Conservation (phyloP, 2,888 invertebrate species). For the Aspidiotus rigidus region DNA sequence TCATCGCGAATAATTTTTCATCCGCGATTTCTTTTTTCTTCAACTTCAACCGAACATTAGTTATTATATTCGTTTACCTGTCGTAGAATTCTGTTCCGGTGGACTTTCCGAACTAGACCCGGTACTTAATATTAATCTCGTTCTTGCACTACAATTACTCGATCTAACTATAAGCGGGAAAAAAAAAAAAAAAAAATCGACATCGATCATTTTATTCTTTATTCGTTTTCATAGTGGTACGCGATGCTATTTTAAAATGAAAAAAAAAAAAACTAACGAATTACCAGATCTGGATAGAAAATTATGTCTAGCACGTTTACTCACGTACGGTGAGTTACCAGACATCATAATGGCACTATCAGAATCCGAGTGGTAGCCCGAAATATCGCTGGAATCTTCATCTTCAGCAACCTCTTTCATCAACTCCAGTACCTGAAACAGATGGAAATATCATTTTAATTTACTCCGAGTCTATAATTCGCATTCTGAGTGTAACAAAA, state of each 20-base stretch:
- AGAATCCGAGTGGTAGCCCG: constrained; percentile 73
- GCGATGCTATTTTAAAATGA: neutral
- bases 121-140: constrained; percentile 39
- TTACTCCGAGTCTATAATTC: no score
- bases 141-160: constrained; percentile 40
- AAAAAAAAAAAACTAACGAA: neutral
- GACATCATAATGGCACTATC: constrained; percentile 52
- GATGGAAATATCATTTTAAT: no score
- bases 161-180: constrained; percentile 40
- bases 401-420: constrained; percentile 53
- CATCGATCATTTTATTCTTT: neutral
- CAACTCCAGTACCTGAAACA: constrained; percentile 54
- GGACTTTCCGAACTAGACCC: constrained; percentile 40
- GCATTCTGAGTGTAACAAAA: no score
- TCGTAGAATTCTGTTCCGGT: constrained; percentile 39
- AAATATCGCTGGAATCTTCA: constrained; percentile 56
- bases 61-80: constrained; percentile 25
- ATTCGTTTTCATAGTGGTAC: neutral
- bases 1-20: no score
- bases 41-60: constrained; percentile 5
- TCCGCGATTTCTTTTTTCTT: neutral
- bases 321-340: constrained; percentile 46
- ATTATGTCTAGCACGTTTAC: constrained; percentile 46
- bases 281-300: constrained; percentile 46
- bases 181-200: neutral